Evolutionary conservation across 2,888 invertebrate genomes (phyloP), one percentile per base, ranked within the genome.

Genomic region (Ophonus ardosiacus): DNA sequence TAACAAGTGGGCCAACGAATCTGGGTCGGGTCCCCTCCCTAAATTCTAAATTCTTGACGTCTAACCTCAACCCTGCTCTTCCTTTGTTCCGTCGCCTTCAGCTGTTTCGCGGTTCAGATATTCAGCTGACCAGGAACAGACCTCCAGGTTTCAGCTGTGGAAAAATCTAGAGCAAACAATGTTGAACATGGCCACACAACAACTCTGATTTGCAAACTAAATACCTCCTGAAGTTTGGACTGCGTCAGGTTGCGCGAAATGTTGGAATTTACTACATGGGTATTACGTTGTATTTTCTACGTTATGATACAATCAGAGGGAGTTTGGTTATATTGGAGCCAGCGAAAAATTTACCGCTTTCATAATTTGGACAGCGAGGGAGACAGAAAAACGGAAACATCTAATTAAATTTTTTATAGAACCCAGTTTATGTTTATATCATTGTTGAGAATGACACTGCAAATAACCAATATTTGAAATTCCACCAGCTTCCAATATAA

Each of bases 131-230:
- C 43, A 51, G 43, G 6, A 31, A 0, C 43, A 51, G 43, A 51
- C 43, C 43, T 51, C 43, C 43, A 51, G 43, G 43, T 51, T 51
- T 8, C 43, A 8, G 43, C 13, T 51, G 43, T 13, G 43, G 18
- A 71, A 71, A 71, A 71, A 71, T 71, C 17, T 24, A 1, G 7
- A 24, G 17, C 71, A 71, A 71, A 43, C 71, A 71, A 71, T 71
- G 71, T n/a, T 13, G n/a, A 24, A 71, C 43, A 71, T 40, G 71
- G 38, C 43, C 71, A 71, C 71, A 71, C 40, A 40, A 15, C 43
- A 43, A 31, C 31, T 71, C 43, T 71, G 71, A 71, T 71, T 71
- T 71, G 43, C 71, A 71, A 71, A 71, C 71, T 17, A 71, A 71
- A 71, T 71, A 71, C 40, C 71, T 71, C 71, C 71, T 15, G 17